phyloP scores from a whole-genome alignment of 2,888 invertebrate species.

The Eristalis intricaria region DNA sequence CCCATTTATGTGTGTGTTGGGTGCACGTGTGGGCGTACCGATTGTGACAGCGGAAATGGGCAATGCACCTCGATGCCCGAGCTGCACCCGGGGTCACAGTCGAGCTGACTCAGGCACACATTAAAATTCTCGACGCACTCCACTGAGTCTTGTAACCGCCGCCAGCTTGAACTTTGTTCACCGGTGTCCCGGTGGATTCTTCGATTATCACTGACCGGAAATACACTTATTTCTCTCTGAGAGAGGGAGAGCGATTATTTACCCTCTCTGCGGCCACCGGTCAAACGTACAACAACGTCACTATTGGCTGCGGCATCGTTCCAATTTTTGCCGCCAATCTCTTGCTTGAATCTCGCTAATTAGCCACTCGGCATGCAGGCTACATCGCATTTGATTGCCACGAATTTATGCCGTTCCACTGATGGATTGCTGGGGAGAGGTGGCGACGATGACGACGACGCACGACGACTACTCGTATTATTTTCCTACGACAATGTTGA shows the following conservation, averaged over 20 bases:
- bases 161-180: conserved; percentile 28
- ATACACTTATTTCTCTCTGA: conserved; percentile 39
- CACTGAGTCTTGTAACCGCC: not conserved
- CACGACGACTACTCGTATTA: not conserved
- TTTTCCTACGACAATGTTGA: not conserved
- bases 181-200: not conserved
- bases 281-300: not conserved
- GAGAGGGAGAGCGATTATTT: too few relatives aligned
- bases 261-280: too few relatives aligned
- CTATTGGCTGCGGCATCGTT: conserved; percentile 10
- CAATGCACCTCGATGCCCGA: conserved; percentile 40
- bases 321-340: conserved; percentile 36
- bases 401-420: conserved; percentile 55
- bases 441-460: conserved; percentile 12
- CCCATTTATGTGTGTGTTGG: conserved; percentile 10
- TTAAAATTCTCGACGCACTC: conserved; percentile 50
- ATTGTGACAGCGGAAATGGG: conserved; percentile 39
- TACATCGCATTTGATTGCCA: conserved; percentile 54
- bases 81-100: conserved; percentile 26
- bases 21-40: conserved; percentile 32
- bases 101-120: conserved; percentile 24
- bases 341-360: conserved; percentile 27
- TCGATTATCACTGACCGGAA: conserved; percentile 54
- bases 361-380: conserved; percentile 60
- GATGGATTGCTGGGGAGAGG: conserved; percentile 35